Evolutionary conservation across 1,140 invertebrate genomes (phyloP).

Genomic region (Choristoneura fumiferana): DNA sequence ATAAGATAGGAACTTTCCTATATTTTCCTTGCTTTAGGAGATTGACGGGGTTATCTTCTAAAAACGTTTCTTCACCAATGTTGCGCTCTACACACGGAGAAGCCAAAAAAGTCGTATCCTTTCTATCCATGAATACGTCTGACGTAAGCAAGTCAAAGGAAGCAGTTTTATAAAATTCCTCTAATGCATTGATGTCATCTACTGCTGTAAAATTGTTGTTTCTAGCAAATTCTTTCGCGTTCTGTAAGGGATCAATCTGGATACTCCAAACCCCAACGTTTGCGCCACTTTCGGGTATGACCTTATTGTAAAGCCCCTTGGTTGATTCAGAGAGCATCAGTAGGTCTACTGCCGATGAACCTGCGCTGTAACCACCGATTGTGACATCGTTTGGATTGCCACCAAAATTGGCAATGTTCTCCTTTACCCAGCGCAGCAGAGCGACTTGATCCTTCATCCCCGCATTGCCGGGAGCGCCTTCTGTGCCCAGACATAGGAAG

Average conservation of each 20-base stretch:
- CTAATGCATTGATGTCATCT: conserved; percentile 34
- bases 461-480: conserved; percentile 43
- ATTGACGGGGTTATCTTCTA: conserved; percentile 26
- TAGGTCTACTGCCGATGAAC: conserved; percentile 34
- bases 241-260: conserved; percentile 35
- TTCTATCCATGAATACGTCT: conserved; percentile 15
- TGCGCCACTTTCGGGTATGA: conserved; percentile 38
- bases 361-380: conserved; percentile 39
- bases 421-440: conserved; percentile 40
- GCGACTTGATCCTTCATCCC: conserved; percentile 53
- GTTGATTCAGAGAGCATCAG: conserved; percentile 31
- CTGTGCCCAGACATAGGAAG: conserved; percentile 41
- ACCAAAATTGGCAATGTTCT: conserved; percentile 42
- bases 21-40: conserved; percentile 20
- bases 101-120: conserved; percentile 29
- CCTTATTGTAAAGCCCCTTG: conserved; percentile 39
- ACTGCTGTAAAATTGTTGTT: conserved; percentile 29
- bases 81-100: conserved; percentile 40
- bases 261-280: conserved; percentile 25
- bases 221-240: conserved; percentile 31
- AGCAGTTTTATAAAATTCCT: conserved; percentile 39
- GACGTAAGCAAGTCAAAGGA: conserved; percentile 19
- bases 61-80: conserved; percentile 29
- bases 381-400: conserved; percentile 47
- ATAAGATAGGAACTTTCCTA: conserved; percentile 5